Base-by-base conservation (phyloP, 2,888 invertebrate species). In the Limnephilus lunatus region DNA sequence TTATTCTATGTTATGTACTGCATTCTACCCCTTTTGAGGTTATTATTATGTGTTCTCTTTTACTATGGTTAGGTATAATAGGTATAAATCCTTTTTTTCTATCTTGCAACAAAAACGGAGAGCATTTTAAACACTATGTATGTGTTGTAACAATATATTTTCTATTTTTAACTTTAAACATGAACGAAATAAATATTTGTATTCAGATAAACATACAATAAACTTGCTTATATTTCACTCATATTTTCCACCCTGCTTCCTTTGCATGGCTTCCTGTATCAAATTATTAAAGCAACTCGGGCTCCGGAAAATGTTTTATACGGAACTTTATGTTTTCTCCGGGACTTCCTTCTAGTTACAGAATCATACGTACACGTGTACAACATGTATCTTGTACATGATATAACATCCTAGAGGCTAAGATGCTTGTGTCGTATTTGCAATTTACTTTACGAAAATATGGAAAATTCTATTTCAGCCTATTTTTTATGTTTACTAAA, bases 401-500 rank as follows among this genome's bases (percentile, higher is more conserved):
- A 9, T 25, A 68, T 68, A 68, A 68, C 68, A 68, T n/a, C 68
- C 25, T 7, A 9, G 68, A n/a, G 68, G 25, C 25, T 68, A 68
- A 68, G 68, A 68, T 25, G n/a, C 25, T 68, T 25, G 68, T 25
- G 25, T 68, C 68, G 80, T 89, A 31, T 19, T 80, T 32, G 81
- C 88, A 80, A 89, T 89, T 80, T 89, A 89, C 88, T 80, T 68
- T 68, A 80, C 53, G 87, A 87, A 87, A 80, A 80, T 89, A 39
- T 39, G 88, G 81, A 80, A 80, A 80, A 89, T 89, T 89, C 35
- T 80, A 39, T 89, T 80, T 39, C 80, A 25, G 35, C 25, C 88
- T 89, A 89, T 89, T 89, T 89, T 89, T 89, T 89, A 89, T 89
- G 88, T 80, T 89, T 89, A 81, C 80, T 89, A 89, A 89, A 89